Evolutionary conservation across 2,113 vertebrate species (phyloP).

Genomic region (Diadophis punctatus): DNA sequence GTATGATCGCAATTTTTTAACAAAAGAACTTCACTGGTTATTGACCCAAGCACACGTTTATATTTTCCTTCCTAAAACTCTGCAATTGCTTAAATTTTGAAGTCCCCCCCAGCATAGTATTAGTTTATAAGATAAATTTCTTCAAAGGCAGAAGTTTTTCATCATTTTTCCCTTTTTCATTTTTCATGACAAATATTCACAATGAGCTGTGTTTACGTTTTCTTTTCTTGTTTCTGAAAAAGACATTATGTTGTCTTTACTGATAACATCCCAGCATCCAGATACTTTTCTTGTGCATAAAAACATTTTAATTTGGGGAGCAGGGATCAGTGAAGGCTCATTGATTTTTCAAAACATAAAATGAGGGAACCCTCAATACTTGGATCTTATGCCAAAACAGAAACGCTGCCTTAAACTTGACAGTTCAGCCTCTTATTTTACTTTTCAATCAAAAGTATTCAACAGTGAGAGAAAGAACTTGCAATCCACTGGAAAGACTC

Average conservation of each 20-base stretch:
- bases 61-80: slow-evolving; percentile 43
- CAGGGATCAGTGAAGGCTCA: slow-evolving; percentile 61
- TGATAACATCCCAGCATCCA: slow-evolving; percentile 50
- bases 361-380: slow-evolving; percentile 38
- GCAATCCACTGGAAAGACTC: slow-evolving; percentile 30
- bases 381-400: slow-evolving; percentile 56
- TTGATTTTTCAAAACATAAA: slow-evolving; percentile 32
- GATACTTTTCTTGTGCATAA: slow-evolving; percentile 25
- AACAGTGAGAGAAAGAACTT: slow-evolving; percentile 43
- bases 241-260: slow-evolving; percentile 40
- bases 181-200: slow-evolving; percentile 53
- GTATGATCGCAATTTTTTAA: slow-evolving; percentile 56
- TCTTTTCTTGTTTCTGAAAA: slow-evolving; percentile 19
- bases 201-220: slow-evolving; percentile 34
- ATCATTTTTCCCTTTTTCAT: slow-evolving; percentile 32
- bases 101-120: slow-evolving; percentile 15
- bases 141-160: slow-evolving; percentile 16
- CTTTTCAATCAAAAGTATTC: slow-evolving; percentile 35
- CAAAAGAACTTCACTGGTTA: slow-evolving; percentile 48
- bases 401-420: slow-evolving; percentile 50
- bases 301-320: slow-evolving; percentile 41
- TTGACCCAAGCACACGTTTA: slow-evolving; percentile 44
- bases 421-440: slow-evolving; percentile 40
- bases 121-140: slow-evolving; percentile 29
- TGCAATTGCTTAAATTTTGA: slow-evolving; percentile 4